Evolutionary conservation across 1,140 invertebrate genomes (phyloP), one percentile per base, ranked within the genome.

Genomic region (Asbolus verrucosus): DNA sequence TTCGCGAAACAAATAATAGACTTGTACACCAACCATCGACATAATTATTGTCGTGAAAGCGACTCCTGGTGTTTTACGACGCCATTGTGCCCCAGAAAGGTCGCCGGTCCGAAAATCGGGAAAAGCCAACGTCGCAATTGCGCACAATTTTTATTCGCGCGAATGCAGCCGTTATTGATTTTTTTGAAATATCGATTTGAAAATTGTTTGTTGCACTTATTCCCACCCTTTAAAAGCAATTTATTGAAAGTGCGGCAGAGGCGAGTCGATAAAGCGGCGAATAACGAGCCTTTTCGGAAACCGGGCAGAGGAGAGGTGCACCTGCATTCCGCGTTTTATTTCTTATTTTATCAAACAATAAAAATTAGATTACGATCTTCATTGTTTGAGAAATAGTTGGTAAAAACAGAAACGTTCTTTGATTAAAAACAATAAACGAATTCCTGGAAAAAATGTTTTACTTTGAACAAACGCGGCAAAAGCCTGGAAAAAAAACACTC

Each of bases 371-470:
- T 63, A 41, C 4, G 61, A 63, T 63, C 61, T 63, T 41, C 33
- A 63, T 63, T 63, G 61, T 63, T 63, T 63, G 33, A 16, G 50
- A 24, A 59, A 46, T 46, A 14, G 15, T 62, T 16, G 30, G 16
- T 62, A 60, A 60, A 60, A 33, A 30, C 24, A 15, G 24, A 62
- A 54, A 54, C 46, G 27, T 54, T 54, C 46, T 11, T 21, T 14
- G 46, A 54, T 54, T 54, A 54, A 65, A 65, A 46, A 65, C 39
- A 65, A 59, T 63, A 70, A 70, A 65, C 21, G 27, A 59, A 70
- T 70, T 70, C 68, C 21, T 6, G 60, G 61, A 65, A 70, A 50
- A 66, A 65, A 38, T 33, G 15, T 33, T 9, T 70, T 65, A 38
- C 59, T 62, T 46, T 41, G 33, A 36, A 36, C 33, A 36, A 36